A percentile compares a stretch with the other conserved stretches of the same genome.
These are phyloP conservation scores for Standfussiana lucernea DNA, from an alignment of 2,888 invertebrate genomes.

Conservation along the genomic window DNA sequence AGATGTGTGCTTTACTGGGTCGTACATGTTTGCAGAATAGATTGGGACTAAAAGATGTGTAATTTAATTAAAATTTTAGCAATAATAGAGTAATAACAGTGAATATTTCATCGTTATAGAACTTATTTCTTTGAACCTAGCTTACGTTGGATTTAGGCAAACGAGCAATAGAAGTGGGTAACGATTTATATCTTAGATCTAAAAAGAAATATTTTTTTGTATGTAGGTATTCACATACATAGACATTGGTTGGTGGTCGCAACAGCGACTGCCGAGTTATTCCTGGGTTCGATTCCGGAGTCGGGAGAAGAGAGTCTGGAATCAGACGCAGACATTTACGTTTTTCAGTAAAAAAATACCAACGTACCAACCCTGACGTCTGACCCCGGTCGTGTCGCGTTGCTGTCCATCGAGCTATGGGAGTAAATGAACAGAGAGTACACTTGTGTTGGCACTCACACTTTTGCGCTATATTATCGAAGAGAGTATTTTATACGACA, in stretches of 20 bases:
- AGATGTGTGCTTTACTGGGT: slow-evolving; percentile 46
- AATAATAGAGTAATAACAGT: slow-evolving; percentile 37
- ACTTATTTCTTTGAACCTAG: slow-evolving; percentile 45
- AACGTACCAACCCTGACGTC: not conserved
- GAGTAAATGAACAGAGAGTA: not conserved
- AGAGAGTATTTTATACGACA: not conserved
- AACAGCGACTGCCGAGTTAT: not conserved
- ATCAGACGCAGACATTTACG: not conserved
- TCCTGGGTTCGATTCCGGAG: not conserved
- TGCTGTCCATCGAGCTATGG: not conserved
- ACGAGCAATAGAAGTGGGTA: not conserved
- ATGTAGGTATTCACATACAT: not conserved
- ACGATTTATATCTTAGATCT: slow-evolving; percentile 11
- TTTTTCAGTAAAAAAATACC: not conserved
- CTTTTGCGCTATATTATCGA: not conserved
- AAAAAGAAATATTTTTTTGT: not conserved
- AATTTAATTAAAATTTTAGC: slow-evolving; percentile 40
- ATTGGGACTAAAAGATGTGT: slow-evolving; percentile 36
- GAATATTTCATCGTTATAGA: slow-evolving; percentile 23
- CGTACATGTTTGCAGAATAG: slow-evolving; percentile 47
- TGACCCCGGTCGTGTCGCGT: not conserved
- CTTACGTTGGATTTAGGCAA: not conserved
- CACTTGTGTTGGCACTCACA: not conserved
- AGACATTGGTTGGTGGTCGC: not conserved
- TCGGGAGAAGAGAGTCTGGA: not conserved